Conservation (phyloP, 2,888 invertebrate species). For the Calameuta idolon region DNA sequence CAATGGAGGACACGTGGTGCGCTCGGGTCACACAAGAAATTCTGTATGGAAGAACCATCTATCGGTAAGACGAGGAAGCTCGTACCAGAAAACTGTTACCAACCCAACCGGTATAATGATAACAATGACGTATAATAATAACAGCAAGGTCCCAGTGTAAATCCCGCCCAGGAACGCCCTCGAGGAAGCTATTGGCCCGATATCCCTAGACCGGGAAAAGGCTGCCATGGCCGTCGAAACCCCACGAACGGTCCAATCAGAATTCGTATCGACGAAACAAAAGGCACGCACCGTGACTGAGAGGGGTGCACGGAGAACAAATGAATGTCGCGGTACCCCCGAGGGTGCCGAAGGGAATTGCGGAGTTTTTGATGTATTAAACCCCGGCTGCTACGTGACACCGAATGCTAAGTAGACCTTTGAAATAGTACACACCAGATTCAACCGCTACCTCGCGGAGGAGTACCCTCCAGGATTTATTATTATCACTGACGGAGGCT, state of each 20-base stretch:
- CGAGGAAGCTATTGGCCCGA: conserved; percentile 65
- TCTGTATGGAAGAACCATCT: not conserved
- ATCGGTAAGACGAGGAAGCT: not conserved
- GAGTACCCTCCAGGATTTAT: conserved; percentile 19
- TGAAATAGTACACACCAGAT: conserved; percentile 52
- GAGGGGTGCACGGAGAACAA: conserved; percentile 27
- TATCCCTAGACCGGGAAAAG: conserved; percentile 56
- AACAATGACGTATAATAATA: conserved; percentile 31
- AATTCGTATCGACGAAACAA: conserved; percentile 52
- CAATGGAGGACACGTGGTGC: not conserved
- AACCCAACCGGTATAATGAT: conserved; percentile 33
- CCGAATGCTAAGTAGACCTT: conserved; percentile 65
- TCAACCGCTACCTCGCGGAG: conserved; percentile 29
- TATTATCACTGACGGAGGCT: conserved; percentile 18
- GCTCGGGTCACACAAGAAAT: not conserved
- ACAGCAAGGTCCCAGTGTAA: conserved; percentile 43
- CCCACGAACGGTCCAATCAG: conserved; percentile 63
- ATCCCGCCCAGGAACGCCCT: conserved; percentile 64
- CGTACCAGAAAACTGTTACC: not conserved
- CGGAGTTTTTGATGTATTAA: conserved; percentile 66
- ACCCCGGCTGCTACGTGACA: conserved; percentile 65
- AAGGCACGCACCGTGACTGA: conserved; percentile 40
- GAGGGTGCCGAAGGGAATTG: conserved; percentile 31
- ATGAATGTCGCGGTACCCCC: conserved; percentile 27
- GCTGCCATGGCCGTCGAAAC: conserved; percentile 62